phyloP scores from a whole-genome alignment of 2,113 vertebrate species.

The Platichthys flesus region DNA sequence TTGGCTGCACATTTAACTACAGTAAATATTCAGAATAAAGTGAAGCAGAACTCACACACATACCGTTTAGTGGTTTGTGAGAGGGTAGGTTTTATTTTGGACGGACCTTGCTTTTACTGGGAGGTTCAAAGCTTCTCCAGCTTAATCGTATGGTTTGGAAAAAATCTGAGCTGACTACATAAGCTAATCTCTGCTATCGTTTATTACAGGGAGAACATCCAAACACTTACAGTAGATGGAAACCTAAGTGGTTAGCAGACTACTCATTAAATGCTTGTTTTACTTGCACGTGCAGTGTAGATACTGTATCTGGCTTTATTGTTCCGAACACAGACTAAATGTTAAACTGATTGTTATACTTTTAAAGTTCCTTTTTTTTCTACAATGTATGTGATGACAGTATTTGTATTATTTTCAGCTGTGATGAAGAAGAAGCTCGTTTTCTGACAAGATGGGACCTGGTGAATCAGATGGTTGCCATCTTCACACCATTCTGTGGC shows the following conservation, averaged over 20 bases:
- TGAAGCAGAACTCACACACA: slow-evolving; percentile 15
- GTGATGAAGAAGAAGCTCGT: slow-evolving; percentile 84
- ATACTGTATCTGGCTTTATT: neutral
- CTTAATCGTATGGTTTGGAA: slow-evolving; percentile 66
- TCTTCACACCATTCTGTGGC: slow-evolving; percentile 15
- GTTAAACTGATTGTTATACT: neutral
- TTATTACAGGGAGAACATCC: slow-evolving; percentile 46
- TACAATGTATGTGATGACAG: neutral
- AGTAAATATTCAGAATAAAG: slow-evolving; percentile 41
- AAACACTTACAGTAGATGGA: slow-evolving; percentile 22
- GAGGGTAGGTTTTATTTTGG: slow-evolving; percentile 49
- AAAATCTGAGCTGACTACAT: slow-evolving; percentile 46
- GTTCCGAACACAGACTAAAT: neutral
- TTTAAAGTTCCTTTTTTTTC: neutral
- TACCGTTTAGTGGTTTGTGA: slow-evolving; percentile 42
- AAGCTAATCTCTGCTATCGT: slow-evolving; percentile 12
- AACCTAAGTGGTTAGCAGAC: slow-evolving; percentile 19
- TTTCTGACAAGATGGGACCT: slow-evolving; percentile 71
- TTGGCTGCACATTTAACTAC: slow-evolving; percentile 56
- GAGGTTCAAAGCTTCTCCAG: slow-evolving; percentile 71
- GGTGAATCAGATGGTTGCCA: slow-evolving; percentile 23
- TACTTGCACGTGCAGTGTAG: slow-evolving; percentile 9
- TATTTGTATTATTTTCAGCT: slow-evolving; percentile 66
- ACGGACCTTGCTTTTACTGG: slow-evolving; percentile 49
- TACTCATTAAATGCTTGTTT: slow-evolving; percentile 28